Base-by-base conservation (phyloP, 2,797 vertebrate genomes). In the Pseudomugil gertrudae region DNA sequence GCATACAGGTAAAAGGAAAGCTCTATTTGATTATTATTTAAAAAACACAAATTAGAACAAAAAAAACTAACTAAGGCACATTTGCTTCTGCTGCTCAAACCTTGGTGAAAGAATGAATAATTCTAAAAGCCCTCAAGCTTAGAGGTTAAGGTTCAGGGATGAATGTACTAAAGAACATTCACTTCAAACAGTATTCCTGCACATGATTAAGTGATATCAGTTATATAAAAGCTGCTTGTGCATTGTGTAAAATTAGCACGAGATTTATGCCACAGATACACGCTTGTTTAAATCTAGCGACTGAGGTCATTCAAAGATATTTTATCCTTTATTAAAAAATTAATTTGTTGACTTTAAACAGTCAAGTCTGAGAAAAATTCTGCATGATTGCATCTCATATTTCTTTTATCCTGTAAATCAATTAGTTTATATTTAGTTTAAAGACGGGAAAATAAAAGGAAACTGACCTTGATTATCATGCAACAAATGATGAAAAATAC, bases 111-210 rank as follows among this genome's bases (percentile, higher is more conserved):
- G 23, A 45, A 43, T 43, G 17, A 47, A 47, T 47, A 47, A 47
- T 47, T 47, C 45, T 21, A 21, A 47, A 47, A 47, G n/a, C n/a
- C 45, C 45, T 47, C n/a, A 10, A 47, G 45, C 45, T 23, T 47
- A 21, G 8, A n/a, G n/a, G 10, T 51, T 45, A 23, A 56, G 23
- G 55, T 76, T 69, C 40, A 67, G 0, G 32, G 51, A 55, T 55
- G 29, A 63, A 24, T 54, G 14, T 17, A 14, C 26, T 59, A 13
- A 59, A 33, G 57, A 54, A 45, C 35, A 69, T 32, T 19, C 3
- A 51, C 45, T 35, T 21, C 57, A 35, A 35, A n/a, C 45, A 21
- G 9, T 47, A 23, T 47, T 47, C 9, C 8, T 21, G 45, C 45
- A 47, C 45, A 23, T 23, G 23, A 45, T 45, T 11, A 47, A 47